Evolutionary conservation across 2,797 vertebrate genomes (phyloP).

Genomic region (Sebastes miniatus): DNA sequence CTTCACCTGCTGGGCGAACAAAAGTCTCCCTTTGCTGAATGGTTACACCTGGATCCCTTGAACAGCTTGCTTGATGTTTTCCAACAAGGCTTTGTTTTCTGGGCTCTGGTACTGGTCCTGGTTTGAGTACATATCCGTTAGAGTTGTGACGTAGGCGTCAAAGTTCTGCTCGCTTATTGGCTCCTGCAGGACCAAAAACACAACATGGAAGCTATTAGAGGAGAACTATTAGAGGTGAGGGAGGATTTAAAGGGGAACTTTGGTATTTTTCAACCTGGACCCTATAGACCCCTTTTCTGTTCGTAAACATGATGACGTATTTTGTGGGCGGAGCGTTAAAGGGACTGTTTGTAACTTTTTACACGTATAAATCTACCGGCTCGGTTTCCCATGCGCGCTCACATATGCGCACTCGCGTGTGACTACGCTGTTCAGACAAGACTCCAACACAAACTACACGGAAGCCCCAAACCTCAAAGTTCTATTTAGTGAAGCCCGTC

Average conservation of each 20-base stretch:
- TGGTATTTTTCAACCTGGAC: too few species aligned
- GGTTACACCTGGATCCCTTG: conserved; percentile 99
- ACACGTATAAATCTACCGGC: too few species aligned
- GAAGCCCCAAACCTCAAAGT: too few species aligned
- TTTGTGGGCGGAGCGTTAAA: too few species aligned
- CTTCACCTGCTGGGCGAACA: conserved; percentile 56
- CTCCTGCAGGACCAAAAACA: conserved; percentile 84
- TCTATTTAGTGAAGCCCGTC: too few species aligned
- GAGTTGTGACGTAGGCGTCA: conserved; percentile 98
- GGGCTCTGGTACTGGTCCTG: conserved; percentile 99
- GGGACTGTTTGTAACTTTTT: too few species aligned
- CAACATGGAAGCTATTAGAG: not conserved
- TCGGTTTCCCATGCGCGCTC: too few species aligned
- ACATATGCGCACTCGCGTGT: too few species aligned
- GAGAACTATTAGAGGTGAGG: not conserved
- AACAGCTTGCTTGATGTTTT: conserved; percentile 99
- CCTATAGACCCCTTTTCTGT: too few species aligned
- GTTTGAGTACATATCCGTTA: conserved; percentile 99
- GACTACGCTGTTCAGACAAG: too few species aligned
- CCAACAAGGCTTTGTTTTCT: conserved; percentile 98
- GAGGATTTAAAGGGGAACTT: not conserved
- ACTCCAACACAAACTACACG: too few species aligned
- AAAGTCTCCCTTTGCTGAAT: conserved; percentile 73
- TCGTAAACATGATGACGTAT: too few species aligned
- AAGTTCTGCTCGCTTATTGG: conserved; percentile 99